Base-by-base conservation (phyloP, 2,888 invertebrate species). In the Camponotus fellah region DNA sequence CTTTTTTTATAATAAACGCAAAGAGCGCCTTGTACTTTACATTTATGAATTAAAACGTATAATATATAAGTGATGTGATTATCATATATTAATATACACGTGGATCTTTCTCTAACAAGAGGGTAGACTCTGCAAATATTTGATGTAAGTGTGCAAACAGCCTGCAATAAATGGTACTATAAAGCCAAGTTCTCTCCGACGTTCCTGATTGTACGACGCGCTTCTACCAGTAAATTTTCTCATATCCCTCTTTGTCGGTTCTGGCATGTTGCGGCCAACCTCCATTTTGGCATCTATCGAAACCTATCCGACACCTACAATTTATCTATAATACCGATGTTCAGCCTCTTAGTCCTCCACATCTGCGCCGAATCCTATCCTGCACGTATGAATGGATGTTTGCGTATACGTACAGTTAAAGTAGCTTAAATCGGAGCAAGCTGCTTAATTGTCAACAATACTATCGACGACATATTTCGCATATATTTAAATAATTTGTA, bases 391-490 rank as follows among this genome's bases (percentile, higher is more conserved):
- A n/a, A 82, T 53, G 56, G n/a, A 40, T 49, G 49, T 68, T 46
- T 56, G 46, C 21, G 12, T 21, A 64, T 17, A 74, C 46, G 32
- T 66, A 74, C 56, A 74, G 62, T 14, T 17, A 37, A 53, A 56
- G 43, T 65, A 53, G 65, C 82, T 74, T 65, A 80, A 82, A 83
- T 88, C 72, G 68, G 40, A 53, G 10, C 58, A 9, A 49, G 88
- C 26, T 26, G 26, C 26, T 26, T 88, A 88, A 88, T 88, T 88
- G 88, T 58, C 76, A 21, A 82, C 77, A 88, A 84, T 86, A 86
- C 85, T 80, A 65, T 17, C 58, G 64, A 66, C 82, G 71, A 85
- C 83, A 82, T 86, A 86, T 87, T 85, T 80, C 82, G 34, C 64
- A 34, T 62, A 26, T 26, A 26, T 26, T 26, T 2, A 60, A 58